phyloP scores from a whole-genome alignment of 2,113 vertebrate species.

The Aptenodytes patagonicus region DNA sequence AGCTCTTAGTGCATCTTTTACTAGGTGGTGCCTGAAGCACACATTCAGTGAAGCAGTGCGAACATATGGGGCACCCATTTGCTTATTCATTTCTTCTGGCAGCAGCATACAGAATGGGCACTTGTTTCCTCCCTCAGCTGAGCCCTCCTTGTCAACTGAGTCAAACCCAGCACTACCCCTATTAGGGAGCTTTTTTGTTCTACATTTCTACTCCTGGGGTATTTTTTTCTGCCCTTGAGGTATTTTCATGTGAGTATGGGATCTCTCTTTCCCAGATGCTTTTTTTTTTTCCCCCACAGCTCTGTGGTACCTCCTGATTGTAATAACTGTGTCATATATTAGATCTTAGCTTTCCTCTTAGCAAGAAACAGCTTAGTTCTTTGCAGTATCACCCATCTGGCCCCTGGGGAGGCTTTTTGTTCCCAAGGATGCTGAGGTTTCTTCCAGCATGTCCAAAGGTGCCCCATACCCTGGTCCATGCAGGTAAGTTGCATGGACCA shows the following conservation, averaged over 20 bases:
- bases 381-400: background rate
- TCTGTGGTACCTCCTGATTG: background rate
- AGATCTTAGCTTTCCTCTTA: background rate
- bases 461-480: background rate
- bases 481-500: background rate
- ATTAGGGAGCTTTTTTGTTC: background rate
- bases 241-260: background rate
- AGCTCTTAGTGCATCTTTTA: background rate
- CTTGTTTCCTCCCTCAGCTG: background rate
- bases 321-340: background rate
- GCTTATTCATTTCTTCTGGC: constrained; percentile 52
- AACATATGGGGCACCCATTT: constrained; percentile 52
- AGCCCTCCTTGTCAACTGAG: background rate
- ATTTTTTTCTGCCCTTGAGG: background rate
- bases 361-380: background rate
- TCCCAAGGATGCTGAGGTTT: background rate
- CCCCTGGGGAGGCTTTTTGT: background rate
- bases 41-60: background rate
- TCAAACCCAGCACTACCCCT: background rate
- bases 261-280: background rate
- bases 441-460: background rate
- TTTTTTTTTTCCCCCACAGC: background rate
- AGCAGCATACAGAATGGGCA: background rate
- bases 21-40: constrained; percentile 25
- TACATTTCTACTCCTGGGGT: background rate